Conservation (phyloP, 2,113 vertebrate genomes). For the Thalassarche chlororhynchos region DNA sequence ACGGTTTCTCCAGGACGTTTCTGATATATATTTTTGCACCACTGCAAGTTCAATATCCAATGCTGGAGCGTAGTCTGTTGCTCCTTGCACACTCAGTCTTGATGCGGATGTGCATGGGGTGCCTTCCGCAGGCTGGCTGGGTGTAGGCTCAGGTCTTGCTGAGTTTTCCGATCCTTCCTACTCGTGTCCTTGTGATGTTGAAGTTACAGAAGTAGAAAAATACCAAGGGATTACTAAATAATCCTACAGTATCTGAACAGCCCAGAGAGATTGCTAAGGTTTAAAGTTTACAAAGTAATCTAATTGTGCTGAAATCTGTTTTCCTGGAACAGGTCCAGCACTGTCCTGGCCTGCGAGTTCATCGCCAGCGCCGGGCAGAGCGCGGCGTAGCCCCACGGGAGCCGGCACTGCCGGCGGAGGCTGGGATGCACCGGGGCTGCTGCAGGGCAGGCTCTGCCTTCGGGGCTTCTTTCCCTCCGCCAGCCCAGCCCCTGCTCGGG, state of each 20-base stretch:
- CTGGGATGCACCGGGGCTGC: neutral
- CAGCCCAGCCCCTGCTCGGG: neutral
- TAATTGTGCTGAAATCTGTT: neutral
- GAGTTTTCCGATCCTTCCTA: neutral
- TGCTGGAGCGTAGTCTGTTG: neutral
- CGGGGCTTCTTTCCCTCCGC: too few relatives aligned
- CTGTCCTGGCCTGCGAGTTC: neutral
- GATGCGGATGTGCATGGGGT: accelerated
- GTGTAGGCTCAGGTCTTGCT: neutral
- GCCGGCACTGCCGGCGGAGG: neutral
- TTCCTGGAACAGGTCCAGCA: neutral
- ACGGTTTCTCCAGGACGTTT: neutral
- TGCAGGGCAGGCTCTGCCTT: neutral
- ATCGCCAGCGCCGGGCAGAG: neutral
- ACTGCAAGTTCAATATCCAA: accelerated
- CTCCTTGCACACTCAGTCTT: neutral
- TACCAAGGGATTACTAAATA: neutral
- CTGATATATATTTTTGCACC: neutral
- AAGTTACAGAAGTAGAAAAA: neutral
- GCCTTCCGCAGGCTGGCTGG: neutral
- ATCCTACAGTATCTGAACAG: neutral
- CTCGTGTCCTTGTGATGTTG: neutral
- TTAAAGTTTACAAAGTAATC: neutral
- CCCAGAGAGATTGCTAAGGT: neutral
- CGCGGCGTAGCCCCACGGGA: accelerated